Evolutionary conservation across 2,113 vertebrate genomes (phyloP).

Genomic region (Carlito syrichta): DNA sequence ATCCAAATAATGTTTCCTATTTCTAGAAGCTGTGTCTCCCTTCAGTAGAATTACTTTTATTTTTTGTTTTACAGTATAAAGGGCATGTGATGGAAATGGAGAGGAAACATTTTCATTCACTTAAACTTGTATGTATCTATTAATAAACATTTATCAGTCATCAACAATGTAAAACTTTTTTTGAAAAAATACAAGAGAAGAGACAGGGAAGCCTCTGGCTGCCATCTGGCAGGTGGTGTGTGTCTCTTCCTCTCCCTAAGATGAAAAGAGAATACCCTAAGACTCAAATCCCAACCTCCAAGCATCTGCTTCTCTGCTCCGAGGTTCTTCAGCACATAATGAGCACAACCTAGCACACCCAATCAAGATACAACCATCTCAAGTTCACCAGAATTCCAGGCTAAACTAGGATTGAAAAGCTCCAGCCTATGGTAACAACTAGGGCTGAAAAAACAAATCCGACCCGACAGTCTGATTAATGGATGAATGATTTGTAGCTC

Average conservation of each 20-base stretch:
- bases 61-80: too few species aligned
- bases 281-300: accelerated
- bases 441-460: not conserved
- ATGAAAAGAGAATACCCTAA: not conserved
- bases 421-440: accelerated
- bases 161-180: too few species aligned
- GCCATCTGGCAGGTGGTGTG: accelerated
- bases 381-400: not conserved
- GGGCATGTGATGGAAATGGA: too few species aligned
- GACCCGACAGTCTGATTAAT: not conserved
- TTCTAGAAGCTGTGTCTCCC: too few species aligned
- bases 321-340: accelerated
- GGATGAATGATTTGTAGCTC: not conserved
- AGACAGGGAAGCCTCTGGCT: too few species aligned
- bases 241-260: not conserved
- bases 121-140: too few species aligned
- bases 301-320: not conserved
- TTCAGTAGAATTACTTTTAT: too few species aligned
- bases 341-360: accelerated
- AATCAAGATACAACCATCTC: accelerated
- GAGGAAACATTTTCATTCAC: too few species aligned
- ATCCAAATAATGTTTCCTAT: too few species aligned
- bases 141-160: too few species aligned
- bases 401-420: not conserved
- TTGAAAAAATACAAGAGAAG: too few species aligned